These are phyloP conservation scores for Bhutanitis thaidina DNA, from an alignment of 2,888 invertebrate species.

Conservation along the genomic window DNA sequence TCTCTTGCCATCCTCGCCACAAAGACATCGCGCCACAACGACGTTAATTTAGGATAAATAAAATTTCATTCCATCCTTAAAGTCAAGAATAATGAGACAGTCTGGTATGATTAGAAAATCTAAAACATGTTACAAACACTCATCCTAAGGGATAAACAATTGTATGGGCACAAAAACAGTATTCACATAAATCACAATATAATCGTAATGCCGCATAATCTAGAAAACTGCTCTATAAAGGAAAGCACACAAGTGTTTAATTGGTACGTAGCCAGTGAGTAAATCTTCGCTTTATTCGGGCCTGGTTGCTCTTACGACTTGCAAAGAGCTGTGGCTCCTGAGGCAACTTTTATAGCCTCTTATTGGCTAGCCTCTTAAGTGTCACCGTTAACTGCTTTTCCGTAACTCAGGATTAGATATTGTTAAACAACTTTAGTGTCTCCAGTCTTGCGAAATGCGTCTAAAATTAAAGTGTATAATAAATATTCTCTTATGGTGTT, in stretches of 20 bases:
- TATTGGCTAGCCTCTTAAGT: constrained; percentile 54
- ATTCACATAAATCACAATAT: constrained; percentile 29
- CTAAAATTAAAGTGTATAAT: too few relatives aligned
- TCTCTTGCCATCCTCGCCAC: too few relatives aligned
- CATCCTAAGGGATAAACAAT: background rate
- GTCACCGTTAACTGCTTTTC: constrained; percentile 47
- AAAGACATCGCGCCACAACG: too few relatives aligned
- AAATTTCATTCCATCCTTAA: too few relatives aligned
- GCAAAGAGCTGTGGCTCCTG: constrained; percentile 36
- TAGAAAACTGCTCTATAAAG: constrained; percentile 33
- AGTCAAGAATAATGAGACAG: too few relatives aligned
- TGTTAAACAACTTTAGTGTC: too few relatives aligned
- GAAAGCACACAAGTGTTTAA: constrained; percentile 43
- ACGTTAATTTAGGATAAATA: too few relatives aligned
- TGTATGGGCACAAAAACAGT: background rate
- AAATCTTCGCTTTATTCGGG: constrained; percentile 51
- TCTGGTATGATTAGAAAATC: background rate
- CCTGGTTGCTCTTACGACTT: constrained; percentile 36
- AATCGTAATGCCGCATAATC: constrained; percentile 28
- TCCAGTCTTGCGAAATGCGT: too few relatives aligned
- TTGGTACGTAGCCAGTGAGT: constrained; percentile 38
- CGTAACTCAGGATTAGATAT: constrained; percentile 7
- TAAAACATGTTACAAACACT: background rate
- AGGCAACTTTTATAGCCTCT: constrained; percentile 55
- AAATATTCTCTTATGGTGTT: too few relatives aligned